Evolutionary conservation across 2,888 invertebrate genomes (phyloP).

Genomic region (Apocheima hispidaria): DNA sequence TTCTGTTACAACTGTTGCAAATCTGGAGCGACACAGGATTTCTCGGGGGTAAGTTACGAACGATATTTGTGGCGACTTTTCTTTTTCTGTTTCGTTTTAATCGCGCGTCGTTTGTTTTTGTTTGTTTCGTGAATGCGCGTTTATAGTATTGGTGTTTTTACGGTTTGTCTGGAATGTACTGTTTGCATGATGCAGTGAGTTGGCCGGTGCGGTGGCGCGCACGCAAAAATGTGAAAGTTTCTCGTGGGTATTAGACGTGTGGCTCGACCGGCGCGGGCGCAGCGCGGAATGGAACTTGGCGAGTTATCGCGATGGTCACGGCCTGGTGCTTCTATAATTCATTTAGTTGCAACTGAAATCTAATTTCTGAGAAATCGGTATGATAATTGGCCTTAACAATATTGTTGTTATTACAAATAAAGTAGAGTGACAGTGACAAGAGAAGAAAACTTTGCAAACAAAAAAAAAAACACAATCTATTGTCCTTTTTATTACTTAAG

Average conservation of each 20-base stretch:
- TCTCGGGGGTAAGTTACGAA: constrained; percentile 64
- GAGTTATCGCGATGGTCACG: constrained; percentile 40
- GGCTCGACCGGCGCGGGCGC: constrained; percentile 26
- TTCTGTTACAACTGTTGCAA: constrained; percentile 65
- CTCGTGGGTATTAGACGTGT: constrained; percentile 53
- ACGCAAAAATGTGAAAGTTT: constrained; percentile 72
- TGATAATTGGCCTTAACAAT: neutral
- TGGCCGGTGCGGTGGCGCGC: constrained; percentile 43
- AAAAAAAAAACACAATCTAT: no score
- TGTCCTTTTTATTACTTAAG: no score
- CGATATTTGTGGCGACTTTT: neutral
- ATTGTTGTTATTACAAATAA: neutral
- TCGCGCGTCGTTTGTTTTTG: constrained; percentile 48
- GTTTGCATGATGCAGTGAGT: constrained; percentile 22
- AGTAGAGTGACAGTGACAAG: no score
- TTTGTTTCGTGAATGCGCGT: constrained; percentile 59
- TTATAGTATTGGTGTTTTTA: constrained; percentile 33
- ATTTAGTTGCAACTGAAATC: constrained; percentile 11
- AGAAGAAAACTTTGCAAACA: no score
- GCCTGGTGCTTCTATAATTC: constrained; percentile 20
- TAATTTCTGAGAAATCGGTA: constrained; percentile 1
- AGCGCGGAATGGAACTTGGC: constrained; percentile 30
- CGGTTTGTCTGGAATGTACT: constrained; percentile 32
- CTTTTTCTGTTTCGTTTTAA: constrained; percentile 11
- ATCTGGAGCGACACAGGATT: constrained; percentile 74